These are phyloP conservation scores for Coleophora deauratella DNA, from an alignment of 2,888 invertebrate genomes.

Conservation along the genomic window DNA sequence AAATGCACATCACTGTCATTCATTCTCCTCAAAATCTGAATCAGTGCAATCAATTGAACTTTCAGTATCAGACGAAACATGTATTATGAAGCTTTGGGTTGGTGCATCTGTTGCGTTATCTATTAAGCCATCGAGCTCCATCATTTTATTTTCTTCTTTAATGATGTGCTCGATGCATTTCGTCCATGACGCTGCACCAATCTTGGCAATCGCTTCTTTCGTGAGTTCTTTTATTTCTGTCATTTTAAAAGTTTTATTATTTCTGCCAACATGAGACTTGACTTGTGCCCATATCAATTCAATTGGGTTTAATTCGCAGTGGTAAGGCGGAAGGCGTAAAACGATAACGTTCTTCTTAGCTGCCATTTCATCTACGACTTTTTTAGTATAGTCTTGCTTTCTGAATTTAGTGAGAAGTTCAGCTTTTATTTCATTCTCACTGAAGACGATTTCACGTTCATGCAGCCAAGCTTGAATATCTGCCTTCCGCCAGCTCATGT, in stretches of 20 bases:
- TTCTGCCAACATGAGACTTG: conserved; percentile 1
- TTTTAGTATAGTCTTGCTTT: not conserved
- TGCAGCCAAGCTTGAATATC: conserved; percentile 6
- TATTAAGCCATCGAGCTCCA: not conserved
- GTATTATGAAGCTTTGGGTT: not conserved
- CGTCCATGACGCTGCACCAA: not conserved
- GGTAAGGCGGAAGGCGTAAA: conserved; percentile 9
- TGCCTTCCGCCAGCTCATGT: conserved; percentile 11
- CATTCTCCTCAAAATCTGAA: no score
- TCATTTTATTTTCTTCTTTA: conserved; percentile 1
- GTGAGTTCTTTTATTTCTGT: not conserved
- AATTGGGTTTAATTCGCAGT: conserved; percentile 12
- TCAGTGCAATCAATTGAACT: no score
- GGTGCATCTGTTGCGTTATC: not conserved
- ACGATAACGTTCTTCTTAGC: not conserved
- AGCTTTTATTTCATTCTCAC: conserved; percentile 4
- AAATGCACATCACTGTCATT: no score
- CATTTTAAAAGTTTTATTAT: conserved; percentile 6
- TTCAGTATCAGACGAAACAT: no score
- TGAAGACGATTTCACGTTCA: conserved; percentile 1
- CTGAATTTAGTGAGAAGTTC: not conserved
- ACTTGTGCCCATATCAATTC: conserved; percentile 12
- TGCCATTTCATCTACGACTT: conserved; percentile 4
- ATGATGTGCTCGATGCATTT: not conserved
- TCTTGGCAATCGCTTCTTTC: not conserved